Percentiles rank a stretch among this genome's conserved stretches.
phyloP scores from a whole-genome alignment of 2,888 invertebrate genomes.

The Xiphydria camelus region DNA sequence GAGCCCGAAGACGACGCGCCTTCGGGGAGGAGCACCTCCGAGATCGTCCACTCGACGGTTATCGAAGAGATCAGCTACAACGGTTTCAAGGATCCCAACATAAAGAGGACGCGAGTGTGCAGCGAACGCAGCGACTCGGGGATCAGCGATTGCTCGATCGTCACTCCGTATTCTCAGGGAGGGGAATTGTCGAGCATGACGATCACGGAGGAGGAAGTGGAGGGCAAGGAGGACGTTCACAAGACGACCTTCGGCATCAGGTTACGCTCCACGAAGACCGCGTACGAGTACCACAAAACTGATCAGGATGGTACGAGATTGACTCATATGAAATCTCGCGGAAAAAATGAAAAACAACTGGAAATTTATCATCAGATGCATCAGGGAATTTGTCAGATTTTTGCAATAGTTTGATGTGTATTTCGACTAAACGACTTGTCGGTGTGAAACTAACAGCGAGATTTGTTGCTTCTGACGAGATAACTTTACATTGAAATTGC shows the following conservation, averaged over 20 bases:
- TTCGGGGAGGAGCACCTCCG: slow-evolving; percentile 8
- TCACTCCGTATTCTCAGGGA: slow-evolving; percentile 10
- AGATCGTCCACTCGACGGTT: slow-evolving; percentile 4
- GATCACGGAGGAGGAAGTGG: slow-evolving; percentile 10
- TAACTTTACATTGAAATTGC: too few relatives aligned
- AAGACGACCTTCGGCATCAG: slow-evolving; percentile 7
- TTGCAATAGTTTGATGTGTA: too few relatives aligned
- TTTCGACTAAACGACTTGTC: too few relatives aligned
- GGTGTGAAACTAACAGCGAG: too few relatives aligned
- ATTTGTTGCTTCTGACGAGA: neutral
- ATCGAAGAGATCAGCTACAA: slow-evolving; percentile 7
- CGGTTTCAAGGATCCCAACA: slow-evolving; percentile 9
- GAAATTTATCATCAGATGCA: too few relatives aligned
- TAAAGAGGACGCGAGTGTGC: slow-evolving; percentile 26
- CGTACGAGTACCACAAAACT: neutral
- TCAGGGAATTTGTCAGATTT: too few relatives aligned
- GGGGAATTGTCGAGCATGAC: slow-evolving; percentile 13
- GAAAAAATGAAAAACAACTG: too few relatives aligned
- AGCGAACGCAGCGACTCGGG: slow-evolving; percentile 50
- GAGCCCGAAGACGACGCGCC: slow-evolving; percentile 9
- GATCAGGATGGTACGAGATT: too few relatives aligned
- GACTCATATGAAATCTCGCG: too few relatives aligned
- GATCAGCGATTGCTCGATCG: slow-evolving; percentile 44
- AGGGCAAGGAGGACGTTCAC: slow-evolving; percentile 3
- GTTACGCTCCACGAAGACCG: neutral